Percentiles rank a stretch among this genome's conserved stretches.
Evolutionary conservation across 2,113 vertebrate species (phyloP).

Genomic region (chimpanzee (Pan troglodytes)): DNA sequence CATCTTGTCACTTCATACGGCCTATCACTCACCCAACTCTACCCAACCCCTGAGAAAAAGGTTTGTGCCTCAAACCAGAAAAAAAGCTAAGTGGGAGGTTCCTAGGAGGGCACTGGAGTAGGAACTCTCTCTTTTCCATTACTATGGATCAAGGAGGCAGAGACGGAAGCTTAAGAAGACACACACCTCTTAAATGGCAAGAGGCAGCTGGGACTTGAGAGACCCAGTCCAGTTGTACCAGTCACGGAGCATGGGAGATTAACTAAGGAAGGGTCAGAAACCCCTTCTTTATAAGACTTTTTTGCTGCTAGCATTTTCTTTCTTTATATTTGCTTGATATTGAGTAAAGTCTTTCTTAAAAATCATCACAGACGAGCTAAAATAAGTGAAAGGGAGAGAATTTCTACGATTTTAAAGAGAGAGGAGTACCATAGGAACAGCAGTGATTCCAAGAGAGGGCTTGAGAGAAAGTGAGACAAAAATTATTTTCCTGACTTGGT

Average conservation of each 20-base stretch:
- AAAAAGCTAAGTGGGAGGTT: background rate
- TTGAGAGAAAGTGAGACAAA: background rate
- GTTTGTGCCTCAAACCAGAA: background rate
- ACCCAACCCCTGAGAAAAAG: background rate
- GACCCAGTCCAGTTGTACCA: background rate
- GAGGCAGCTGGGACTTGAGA: background rate
- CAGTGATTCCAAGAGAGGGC: background rate
- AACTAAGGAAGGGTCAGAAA: background rate
- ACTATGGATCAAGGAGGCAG: background rate
- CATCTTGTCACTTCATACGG: too few relatives aligned
- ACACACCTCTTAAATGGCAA: background rate
- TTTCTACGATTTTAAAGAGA: background rate
- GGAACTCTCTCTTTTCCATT: background rate
- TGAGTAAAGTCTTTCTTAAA: background rate
- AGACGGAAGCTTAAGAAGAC: background rate
- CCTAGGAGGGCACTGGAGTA: background rate
- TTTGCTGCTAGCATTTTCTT: background rate
- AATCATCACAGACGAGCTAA: background rate
- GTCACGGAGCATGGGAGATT: background rate
- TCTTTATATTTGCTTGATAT: background rate
- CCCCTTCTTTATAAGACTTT: background rate
- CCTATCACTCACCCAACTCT: background rate
- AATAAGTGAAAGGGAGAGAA: background rate
- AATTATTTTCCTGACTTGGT: background rate
- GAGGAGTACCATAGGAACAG: rapidly evolving